phyloP scores from a whole-genome alignment of 2,113 vertebrate species.

The Numida meleagris region DNA sequence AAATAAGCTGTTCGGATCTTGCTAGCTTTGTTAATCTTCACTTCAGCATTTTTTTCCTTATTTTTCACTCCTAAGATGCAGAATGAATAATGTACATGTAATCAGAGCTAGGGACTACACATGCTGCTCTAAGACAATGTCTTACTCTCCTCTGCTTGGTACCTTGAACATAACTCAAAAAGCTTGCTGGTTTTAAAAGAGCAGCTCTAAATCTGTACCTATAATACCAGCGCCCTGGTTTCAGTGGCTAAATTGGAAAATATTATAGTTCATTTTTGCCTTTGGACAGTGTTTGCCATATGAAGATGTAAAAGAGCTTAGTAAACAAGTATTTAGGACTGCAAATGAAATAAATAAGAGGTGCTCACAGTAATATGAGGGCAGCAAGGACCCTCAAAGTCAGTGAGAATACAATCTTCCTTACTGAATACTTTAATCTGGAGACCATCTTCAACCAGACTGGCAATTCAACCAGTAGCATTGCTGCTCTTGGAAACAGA shows the following conservation, averaged over 20 bases:
- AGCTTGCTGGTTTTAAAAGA: conserved; percentile 8
- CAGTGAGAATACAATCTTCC: neutral
- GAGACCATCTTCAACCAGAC: neutral
- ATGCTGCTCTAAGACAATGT: neutral
- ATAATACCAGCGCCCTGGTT: neutral
- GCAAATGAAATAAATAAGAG: neutral
- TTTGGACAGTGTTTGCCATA: neutral
- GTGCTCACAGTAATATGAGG: neutral
- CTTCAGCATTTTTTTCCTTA: neutral
- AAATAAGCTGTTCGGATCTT: neutral
- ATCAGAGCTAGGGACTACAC: neutral
- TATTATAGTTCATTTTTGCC: neutral
- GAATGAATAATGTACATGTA: conserved; percentile 25
- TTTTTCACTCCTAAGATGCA: conserved; percentile 11
- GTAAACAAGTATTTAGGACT: neutral
- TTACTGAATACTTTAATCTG: neutral
- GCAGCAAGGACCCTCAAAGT: neutral
- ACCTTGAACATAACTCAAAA: conserved; percentile 6
- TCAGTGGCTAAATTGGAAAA: neutral
- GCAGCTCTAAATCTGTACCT: neutral
- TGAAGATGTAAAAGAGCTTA: neutral
- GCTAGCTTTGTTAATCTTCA: conserved; percentile 35
- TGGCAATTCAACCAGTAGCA: neutral
- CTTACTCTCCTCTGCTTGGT: neutral
- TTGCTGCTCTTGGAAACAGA: neutral